phyloP scores from a whole-genome alignment of 30 jellyfish, hydroid and myxozoan species.

The Hydractinia echinata region DNA sequence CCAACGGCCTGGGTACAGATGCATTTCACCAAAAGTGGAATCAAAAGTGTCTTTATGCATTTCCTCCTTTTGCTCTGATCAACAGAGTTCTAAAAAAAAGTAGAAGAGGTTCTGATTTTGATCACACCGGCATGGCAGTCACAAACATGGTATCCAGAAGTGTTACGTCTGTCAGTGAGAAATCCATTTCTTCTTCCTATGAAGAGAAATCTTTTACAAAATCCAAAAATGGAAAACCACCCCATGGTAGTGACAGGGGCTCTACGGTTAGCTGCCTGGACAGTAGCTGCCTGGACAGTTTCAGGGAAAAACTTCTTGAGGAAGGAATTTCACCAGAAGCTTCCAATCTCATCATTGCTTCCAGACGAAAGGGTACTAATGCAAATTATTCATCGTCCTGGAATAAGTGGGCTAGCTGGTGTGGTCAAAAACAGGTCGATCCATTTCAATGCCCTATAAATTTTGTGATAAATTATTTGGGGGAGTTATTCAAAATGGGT shows the following conservation, averaged over 20 bases:
- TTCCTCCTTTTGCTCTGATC: slow-evolving; percentile 28
- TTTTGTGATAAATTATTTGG: slow-evolving; percentile 22
- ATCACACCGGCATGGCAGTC: slow-evolving; percentile 33
- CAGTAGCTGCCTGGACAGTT: slow-evolving; percentile 43
- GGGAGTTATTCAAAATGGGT: not conserved
- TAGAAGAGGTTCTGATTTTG: slow-evolving; percentile 2
- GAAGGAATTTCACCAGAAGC: slow-evolving; percentile 35
- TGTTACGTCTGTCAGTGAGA: slow-evolving; percentile 23
- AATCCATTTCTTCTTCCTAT: slow-evolving; percentile 23
- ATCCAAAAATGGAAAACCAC: slow-evolving; percentile 35
- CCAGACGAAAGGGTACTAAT: slow-evolving; percentile 43
- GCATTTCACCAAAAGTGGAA: too few relatives aligned
- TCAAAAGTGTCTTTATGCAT: slow-evolving; percentile 24
- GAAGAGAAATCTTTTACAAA: not conserved
- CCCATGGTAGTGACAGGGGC: slow-evolving; percentile 28
- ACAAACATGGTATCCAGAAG: slow-evolving; percentile 39
- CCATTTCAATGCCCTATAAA: slow-evolving; percentile 36
- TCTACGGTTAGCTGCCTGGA: slow-evolving; percentile 41
- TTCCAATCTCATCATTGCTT: slow-evolving; percentile 36
- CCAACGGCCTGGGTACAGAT: too few relatives aligned
- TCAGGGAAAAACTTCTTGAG: slow-evolving; percentile 32
- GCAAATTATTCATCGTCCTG: slow-evolving; percentile 41
- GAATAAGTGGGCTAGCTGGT: slow-evolving; percentile 47
- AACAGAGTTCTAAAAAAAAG: not conserved
- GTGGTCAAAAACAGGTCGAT: slow-evolving; percentile 35